Evolutionary conservation across 2,113 vertebrate genomes (phyloP), one percentile per base, ranked within the genome.

Genomic region (Pleuronectes platessa): DNA sequence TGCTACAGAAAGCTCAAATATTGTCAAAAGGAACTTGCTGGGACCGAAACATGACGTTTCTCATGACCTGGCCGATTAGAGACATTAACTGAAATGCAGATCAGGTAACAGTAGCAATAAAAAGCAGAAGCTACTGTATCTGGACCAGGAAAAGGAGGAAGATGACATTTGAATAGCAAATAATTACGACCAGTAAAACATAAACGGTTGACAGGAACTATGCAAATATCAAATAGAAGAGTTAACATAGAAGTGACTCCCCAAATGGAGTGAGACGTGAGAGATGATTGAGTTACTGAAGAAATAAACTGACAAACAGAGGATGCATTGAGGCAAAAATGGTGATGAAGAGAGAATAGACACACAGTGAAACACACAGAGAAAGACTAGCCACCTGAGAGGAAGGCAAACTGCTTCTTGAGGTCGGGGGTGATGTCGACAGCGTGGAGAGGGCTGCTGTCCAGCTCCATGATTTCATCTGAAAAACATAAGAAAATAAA

Each of bases 391-490:
- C 96, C 86, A 99, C 98, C 98, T 82, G 97, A 97, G 21, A 98
- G 93, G 92, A 97, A 97, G 64, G 97, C 98, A 45, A 99, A 99
- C 65, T 96, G 94, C 83, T 96, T 98, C 92, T 89, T 96, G 89
- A 99, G 94, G 89, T 98, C 96, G 60, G 96, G 94, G 31, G 95
- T 93, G 93, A 99, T 98, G 93, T 98, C 97, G 20, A 95, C 95
- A 12, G 97, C 97, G 5, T 91, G 94, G 82, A 98, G 94, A 0
- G 95, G 96, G 83, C 94, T 93, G 83, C 92, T 94, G 89, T 99
- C 97, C 89, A 96, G 94, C 93, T 98, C 96, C 97, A 99, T 98
- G 95, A 98, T 97, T 90, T 99, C 97, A 97, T 99, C 97, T 98
- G 94, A 4, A 88, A 1, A 7, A 67, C 0, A 85, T 23, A 80